A percentile compares a stretch with the other conserved stretches of the same genome.
Evolutionary conservation across 2,888 invertebrate species (phyloP).

Genomic region (Nymphalis c-album): DNA sequence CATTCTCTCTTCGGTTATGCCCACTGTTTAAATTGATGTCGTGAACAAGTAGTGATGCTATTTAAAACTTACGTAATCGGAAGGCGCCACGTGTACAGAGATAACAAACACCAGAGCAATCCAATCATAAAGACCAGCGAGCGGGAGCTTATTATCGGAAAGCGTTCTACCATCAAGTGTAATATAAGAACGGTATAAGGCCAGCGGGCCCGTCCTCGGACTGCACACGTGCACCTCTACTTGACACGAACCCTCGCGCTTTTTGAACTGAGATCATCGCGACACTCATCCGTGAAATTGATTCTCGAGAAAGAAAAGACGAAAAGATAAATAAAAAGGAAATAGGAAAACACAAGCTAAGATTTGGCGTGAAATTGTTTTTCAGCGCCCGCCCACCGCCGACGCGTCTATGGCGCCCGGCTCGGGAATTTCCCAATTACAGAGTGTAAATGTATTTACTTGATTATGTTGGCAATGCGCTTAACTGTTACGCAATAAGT

Average conservation of each 20-base stretch:
- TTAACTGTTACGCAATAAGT: slow-evolving; percentile 36
- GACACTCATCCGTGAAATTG: slow-evolving; percentile 82
- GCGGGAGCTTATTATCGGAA: slow-evolving; percentile 70
- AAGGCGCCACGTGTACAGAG: background rate
- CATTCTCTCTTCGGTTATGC: slow-evolving; percentile 19
- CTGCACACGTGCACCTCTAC: slow-evolving; percentile 57
- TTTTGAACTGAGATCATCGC: slow-evolving; percentile 80
- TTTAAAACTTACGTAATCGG: background rate
- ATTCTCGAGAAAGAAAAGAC: slow-evolving; percentile 80
- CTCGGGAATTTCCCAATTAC: slow-evolving; percentile 80
- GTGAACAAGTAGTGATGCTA: background rate
- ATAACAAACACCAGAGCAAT: slow-evolving; percentile 10
- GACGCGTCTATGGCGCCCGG: slow-evolving; percentile 61
- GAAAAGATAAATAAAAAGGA: slow-evolving; percentile 82
- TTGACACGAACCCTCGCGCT: slow-evolving; percentile 61
- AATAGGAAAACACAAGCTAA: slow-evolving; percentile 82
- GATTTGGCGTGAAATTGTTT: slow-evolving; percentile 83
- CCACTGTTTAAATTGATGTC: background rate
- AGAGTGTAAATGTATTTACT: slow-evolving; percentile 75
- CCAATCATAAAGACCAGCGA: slow-evolving; percentile 6
- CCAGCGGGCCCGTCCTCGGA: slow-evolving; percentile 38
- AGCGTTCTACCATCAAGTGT: slow-evolving; percentile 62
- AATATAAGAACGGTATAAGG: slow-evolving; percentile 59
- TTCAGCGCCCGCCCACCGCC: slow-evolving; percentile 72
- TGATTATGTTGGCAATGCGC: slow-evolving; percentile 64